Conservation (phyloP, 2,888 invertebrate species). For the Acronicta alni region DNA sequence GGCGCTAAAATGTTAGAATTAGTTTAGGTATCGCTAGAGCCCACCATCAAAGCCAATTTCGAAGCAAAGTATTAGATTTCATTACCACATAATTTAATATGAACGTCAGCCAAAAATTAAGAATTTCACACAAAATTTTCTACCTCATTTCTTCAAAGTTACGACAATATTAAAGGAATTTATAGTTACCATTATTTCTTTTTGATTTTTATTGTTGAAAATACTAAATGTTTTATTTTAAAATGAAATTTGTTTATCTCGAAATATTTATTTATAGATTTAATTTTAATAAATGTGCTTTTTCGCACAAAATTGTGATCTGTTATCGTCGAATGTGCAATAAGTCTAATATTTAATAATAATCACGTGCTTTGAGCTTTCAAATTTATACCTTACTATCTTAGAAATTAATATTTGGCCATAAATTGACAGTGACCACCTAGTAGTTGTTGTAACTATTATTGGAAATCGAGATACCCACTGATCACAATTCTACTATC, state of each 20-base stretch:
- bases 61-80: constrained; percentile 57
- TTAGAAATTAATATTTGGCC: constrained; percentile 64
- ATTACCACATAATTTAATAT: constrained; percentile 42
- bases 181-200: constrained; percentile 66
- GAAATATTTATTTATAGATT: constrained; percentile 62
- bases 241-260: constrained; percentile 51
- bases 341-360: constrained; percentile 62
- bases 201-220: constrained; percentile 52
- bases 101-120: constrained; percentile 55
- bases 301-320: constrained; percentile 72
- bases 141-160: constrained; percentile 69
- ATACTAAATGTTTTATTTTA: constrained; percentile 47
- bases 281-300: constrained; percentile 64
- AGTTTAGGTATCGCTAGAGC: constrained; percentile 86
- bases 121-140: constrained; percentile 62
- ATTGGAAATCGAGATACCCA: constrained; percentile 33
- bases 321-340: constrained; percentile 69
- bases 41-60: constrained; percentile 72
- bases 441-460: constrained; percentile 41
- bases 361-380: constrained; percentile 70
- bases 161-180: constrained; percentile 49
- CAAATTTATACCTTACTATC: constrained; percentile 62
- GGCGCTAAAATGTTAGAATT: constrained; percentile 63
- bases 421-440: constrained; percentile 66
- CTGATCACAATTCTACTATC: too few species aligned